Evolutionary conservation across 2,797 vertebrate species (phyloP).

Genomic region (Acanthurus tractus): DNA sequence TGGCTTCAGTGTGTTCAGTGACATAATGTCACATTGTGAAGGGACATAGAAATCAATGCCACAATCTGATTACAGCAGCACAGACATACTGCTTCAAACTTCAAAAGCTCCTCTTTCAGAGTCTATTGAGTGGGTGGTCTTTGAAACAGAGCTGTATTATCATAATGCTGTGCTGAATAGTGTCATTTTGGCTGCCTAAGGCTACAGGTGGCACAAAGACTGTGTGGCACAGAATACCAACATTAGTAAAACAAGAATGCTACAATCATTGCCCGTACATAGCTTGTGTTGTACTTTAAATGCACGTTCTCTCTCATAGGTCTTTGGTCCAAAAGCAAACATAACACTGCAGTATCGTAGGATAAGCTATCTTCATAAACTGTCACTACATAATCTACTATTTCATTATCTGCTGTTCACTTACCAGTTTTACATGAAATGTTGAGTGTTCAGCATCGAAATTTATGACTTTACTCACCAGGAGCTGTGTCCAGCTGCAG

Average conservation of each 20-base stretch:
- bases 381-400: no score
- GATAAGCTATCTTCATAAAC: no score
- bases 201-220: conserved; percentile 11
- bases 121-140: conserved; percentile 35
- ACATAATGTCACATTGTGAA: conserved; percentile 41
- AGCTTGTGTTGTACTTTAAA: background rate
- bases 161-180: background rate
- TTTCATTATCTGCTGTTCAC: no score
- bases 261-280: background rate
- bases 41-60: conserved; percentile 13
- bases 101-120: conserved; percentile 9
- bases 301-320: no score
- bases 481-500: no score
- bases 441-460: no score
- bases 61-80: conserved; percentile 44
- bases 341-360: no score
- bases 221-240: conserved; percentile 9
- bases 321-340: no score
- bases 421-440: no score
- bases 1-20: conserved; percentile 39
- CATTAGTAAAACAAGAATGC: conserved; percentile 2
- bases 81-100: conserved; percentile 1
- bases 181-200: conserved; percentile 8
- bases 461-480: no score
- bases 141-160: conserved; percentile 12